These are phyloP conservation scores for Oncorhynchus kisutch DNA, from an alignment of 2,113 vertebrate genomes.

Conservation along the genomic window DNA sequence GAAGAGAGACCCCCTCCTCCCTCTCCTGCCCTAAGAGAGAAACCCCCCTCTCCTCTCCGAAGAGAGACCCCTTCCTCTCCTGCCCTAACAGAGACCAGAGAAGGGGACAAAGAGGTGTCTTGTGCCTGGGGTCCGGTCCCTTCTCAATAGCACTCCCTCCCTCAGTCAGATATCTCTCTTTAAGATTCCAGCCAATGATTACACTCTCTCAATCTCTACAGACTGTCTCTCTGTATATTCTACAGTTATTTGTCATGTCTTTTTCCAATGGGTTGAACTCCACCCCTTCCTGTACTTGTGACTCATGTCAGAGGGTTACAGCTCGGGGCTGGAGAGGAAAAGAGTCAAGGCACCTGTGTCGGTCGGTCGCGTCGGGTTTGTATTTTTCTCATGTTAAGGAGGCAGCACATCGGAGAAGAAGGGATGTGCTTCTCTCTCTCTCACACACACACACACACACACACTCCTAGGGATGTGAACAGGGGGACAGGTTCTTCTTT, in stretches of 20 bases:
- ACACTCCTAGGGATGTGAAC: constrained; percentile 54
- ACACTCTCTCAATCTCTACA: constrained; percentile 9
- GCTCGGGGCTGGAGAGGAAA: not conserved
- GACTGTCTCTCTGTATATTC: constrained; percentile 45
- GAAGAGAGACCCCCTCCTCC: too few relatives aligned
- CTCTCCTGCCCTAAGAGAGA: too few relatives aligned
- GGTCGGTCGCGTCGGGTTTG: constrained; percentile 25
- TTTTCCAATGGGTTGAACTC: constrained; percentile 55
- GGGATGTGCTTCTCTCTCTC: constrained; percentile 54
- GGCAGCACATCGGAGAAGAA: constrained; percentile 50
- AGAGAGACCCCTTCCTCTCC: not conserved
- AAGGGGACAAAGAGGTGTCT: constrained; percentile 57
- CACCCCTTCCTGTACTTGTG: constrained; percentile 6
- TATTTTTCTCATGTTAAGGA: constrained; percentile 49
- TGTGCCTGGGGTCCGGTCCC: constrained; percentile 49
- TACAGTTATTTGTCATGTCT: constrained; percentile 11
- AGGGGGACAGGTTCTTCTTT: constrained; percentile 76
- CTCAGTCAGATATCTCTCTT: constrained; percentile 37
- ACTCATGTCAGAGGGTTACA: constrained; percentile 25
- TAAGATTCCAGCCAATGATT: constrained; percentile 22
- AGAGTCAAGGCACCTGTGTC: constrained; percentile 46
- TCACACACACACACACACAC: too few relatives aligned
- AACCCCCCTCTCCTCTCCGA: too few relatives aligned
- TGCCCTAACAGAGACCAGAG: constrained; percentile 24
- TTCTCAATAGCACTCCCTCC: constrained; percentile 32